Conservation (phyloP, 2,888 invertebrate genomes). For the Euspilapteryx auroguttella region DNA sequence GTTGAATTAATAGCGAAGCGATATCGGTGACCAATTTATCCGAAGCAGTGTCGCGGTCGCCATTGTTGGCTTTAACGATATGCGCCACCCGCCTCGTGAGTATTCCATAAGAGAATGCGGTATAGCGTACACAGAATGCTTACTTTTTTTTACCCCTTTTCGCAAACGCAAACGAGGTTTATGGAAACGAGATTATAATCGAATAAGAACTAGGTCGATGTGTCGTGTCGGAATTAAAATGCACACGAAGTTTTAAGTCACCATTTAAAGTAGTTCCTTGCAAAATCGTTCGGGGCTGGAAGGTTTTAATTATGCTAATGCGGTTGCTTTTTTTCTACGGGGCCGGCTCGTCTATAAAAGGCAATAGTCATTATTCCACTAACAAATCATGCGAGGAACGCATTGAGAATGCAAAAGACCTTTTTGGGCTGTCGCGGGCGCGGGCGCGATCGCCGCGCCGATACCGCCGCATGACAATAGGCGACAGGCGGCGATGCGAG, state of each 20-base stretch:
- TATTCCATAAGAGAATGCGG: too few species aligned
- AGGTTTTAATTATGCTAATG: background rate
- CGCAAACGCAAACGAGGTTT: background rate
- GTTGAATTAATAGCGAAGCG: slow-evolving; percentile 24
- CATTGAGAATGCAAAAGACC: slow-evolving; percentile 3
- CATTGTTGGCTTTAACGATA: slow-evolving; percentile 6
- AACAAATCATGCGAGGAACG: slow-evolving; percentile 3
- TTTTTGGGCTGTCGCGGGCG: slow-evolving; percentile 20
- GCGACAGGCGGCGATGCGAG: slow-evolving; percentile 29
- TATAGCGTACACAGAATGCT: too few species aligned
- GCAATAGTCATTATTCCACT: background rate
- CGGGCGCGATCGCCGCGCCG: slow-evolving; percentile 28
- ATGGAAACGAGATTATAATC: background rate
- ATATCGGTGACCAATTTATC: slow-evolving; percentile 17
- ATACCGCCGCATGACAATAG: slow-evolving; percentile 40
- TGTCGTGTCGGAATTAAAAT: background rate
- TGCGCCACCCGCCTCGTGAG: slow-evolving; percentile 5
- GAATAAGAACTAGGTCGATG: background rate
- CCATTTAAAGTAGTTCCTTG: too few species aligned
- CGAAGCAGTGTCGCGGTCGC: slow-evolving; percentile 5
- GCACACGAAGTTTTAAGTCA: background rate
- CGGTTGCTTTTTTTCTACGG: background rate
- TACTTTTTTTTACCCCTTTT: background rate
- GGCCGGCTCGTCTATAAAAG: background rate
- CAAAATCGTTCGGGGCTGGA: too few species aligned